These are phyloP conservation scores for Acomys russatus DNA, from an alignment of 2,797 vertebrate species.

Conservation along the genomic window DNA sequence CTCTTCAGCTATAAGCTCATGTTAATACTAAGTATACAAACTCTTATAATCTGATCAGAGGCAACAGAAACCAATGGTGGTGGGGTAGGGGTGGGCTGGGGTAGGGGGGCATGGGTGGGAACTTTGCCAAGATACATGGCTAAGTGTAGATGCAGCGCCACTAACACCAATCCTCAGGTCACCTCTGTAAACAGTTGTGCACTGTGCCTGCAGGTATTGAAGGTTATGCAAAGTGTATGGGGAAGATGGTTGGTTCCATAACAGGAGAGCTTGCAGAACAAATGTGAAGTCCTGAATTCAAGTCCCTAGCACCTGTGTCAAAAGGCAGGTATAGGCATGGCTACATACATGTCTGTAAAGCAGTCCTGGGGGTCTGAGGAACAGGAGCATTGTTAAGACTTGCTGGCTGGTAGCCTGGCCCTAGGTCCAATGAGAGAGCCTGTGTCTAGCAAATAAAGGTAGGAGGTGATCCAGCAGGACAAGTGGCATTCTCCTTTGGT, in stretches of 20 bases:
- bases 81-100: not conserved
- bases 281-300: not conserved
- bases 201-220: not conserved
- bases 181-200: not conserved
- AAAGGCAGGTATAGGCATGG: not conserved
- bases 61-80: not conserved
- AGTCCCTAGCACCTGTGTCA: not conserved
- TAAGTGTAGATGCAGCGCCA: not conserved
- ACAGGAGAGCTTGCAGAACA: not conserved
- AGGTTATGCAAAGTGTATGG: too few relatives aligned
- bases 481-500: not conserved
- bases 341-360: not conserved
- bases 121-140: not conserved
- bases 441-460: not conserved
- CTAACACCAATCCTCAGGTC: not conserved
- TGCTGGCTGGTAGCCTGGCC: not conserved
- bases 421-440: not conserved
- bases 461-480: not conserved
- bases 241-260: not conserved
- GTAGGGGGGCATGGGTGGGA: too few relatives aligned
- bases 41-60: not conserved
- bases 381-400: not conserved
- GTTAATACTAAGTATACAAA: not conserved
- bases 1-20: not conserved
- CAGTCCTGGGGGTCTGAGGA: not conserved